Conservation (phyloP, 2,797 vertebrate species). For the Melanotaenia pygmaea region DNA sequence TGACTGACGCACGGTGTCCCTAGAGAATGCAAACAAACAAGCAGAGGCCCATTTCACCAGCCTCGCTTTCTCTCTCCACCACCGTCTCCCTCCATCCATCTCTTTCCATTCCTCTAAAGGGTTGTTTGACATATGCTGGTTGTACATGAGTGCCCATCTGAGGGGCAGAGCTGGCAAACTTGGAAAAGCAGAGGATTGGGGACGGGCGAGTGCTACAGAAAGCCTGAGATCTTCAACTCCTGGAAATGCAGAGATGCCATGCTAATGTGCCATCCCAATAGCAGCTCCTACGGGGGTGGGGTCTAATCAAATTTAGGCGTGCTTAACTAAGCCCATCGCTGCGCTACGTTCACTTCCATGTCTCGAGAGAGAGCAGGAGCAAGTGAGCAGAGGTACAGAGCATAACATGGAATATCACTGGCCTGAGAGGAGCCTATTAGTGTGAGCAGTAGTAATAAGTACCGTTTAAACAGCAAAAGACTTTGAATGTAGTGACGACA, state of each 20-base stretch:
- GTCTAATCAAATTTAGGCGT: conserved; percentile 75
- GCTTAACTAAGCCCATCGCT: conserved; percentile 76
- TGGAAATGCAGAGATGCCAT: conserved; percentile 7
- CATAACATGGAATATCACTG: conserved; percentile 57
- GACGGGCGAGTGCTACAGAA: conserved; percentile 34
- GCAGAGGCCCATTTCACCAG: conserved; percentile 41
- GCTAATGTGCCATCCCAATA: conserved; percentile 31
- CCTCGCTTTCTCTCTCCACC: conserved; percentile 6
- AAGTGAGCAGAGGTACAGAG: conserved; percentile 48
- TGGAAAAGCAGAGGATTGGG: conserved; percentile 44
- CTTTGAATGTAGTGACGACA: neutral
- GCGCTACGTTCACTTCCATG: conserved; percentile 52
- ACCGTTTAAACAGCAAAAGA: conserved; percentile 31
- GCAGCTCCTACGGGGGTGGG: conserved; percentile 36
- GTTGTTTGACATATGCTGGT: conserved; percentile 78
- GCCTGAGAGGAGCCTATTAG: conserved; percentile 63
- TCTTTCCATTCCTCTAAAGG: conserved; percentile 50
- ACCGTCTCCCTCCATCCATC: conserved; percentile 12
- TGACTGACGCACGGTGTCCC: conserved; percentile 73
- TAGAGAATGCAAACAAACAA: conserved; percentile 67
- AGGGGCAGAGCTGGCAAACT: conserved; percentile 63
- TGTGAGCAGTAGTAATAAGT: conserved; percentile 40
- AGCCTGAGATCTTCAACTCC: conserved; percentile 31
- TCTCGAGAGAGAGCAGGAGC: conserved; percentile 45
- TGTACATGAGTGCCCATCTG: conserved; percentile 75